These are phyloP conservation scores for Silurus asotus DNA, from an alignment of 2,113 vertebrate species.

Conservation along the genomic window DNA sequence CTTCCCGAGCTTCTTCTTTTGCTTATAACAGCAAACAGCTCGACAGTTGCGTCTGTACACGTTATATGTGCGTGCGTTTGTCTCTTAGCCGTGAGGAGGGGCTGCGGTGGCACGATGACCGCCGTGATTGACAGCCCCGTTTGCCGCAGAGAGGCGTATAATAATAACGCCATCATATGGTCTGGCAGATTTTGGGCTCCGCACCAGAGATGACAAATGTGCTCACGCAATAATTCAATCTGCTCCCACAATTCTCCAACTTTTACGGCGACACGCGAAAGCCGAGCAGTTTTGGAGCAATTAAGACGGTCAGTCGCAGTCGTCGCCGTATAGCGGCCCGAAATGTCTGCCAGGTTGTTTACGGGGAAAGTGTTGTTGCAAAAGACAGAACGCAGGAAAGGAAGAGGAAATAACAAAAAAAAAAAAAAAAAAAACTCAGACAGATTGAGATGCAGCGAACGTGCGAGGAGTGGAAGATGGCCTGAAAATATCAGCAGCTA, in stretches of 20 bases:
- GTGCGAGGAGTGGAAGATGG: slow-evolving; percentile 66
- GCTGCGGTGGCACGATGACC: slow-evolving; percentile 58
- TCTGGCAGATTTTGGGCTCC: slow-evolving; percentile 81
- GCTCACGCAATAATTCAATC: slow-evolving; percentile 83
- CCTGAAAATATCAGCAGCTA: slow-evolving; percentile 54
- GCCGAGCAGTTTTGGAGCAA: slow-evolving; percentile 71
- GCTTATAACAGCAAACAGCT: not conserved
- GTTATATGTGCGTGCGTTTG: not conserved
- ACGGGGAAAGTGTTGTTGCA: slow-evolving; percentile 67
- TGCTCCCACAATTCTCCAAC: slow-evolving; percentile 82
- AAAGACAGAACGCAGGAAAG: slow-evolving; percentile 44
- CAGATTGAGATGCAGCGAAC: slow-evolving; percentile 76
- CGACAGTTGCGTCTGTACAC: not conserved
- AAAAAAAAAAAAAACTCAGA: slow-evolving; percentile 65
- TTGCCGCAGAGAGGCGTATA: slow-evolving; percentile 76
- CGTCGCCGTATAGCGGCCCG: slow-evolving; percentile 56
- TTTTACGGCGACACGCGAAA: slow-evolving; percentile 75
- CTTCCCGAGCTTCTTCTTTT: not conserved
- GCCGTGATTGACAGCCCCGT: slow-evolving; percentile 70
- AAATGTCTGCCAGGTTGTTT: slow-evolving; percentile 74
- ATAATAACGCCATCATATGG: slow-evolving; percentile 83
- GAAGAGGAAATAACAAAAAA: slow-evolving; percentile 54
- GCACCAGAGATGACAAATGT: slow-evolving; percentile 81
- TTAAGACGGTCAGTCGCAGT: slow-evolving; percentile 74
- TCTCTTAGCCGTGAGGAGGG: slow-evolving; percentile 41